Percentiles rank a stretch among this genome's conserved stretches.
phyloP scores from a whole-genome alignment of 2,113 vertebrate species.

The Nibea coibor region DNA sequence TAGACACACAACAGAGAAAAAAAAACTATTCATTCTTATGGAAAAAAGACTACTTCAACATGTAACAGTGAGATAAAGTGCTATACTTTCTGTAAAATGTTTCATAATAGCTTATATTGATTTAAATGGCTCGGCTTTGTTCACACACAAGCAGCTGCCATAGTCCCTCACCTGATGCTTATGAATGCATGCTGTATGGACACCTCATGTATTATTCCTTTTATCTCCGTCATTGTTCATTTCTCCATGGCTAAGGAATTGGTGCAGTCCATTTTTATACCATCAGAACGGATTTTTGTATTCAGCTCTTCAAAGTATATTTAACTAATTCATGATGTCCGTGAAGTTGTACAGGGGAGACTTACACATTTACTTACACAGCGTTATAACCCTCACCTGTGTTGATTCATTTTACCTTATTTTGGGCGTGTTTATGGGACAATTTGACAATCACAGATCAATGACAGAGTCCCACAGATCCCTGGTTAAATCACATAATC shows the following conservation, averaged over 20 bases:
- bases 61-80: conserved; percentile 73
- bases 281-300: conserved; percentile 53
- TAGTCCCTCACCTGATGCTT: conserved; percentile 67
- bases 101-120: conserved; percentile 87
- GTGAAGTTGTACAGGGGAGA: conserved; percentile 26
- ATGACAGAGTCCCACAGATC: conserved; percentile 39
- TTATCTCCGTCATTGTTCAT: conserved; percentile 47
- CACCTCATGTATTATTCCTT: conserved; percentile 64
- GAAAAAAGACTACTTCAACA: conserved; percentile 62
- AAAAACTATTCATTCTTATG: conserved; percentile 20
- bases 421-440: conserved; percentile 32
- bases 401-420: conserved; percentile 1
- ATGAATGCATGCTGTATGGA: conserved; percentile 64
- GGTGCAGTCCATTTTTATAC: conserved; percentile 57
- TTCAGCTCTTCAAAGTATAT: conserved; percentile 36
- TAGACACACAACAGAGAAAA: conserved; percentile 34
- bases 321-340: conserved; percentile 20
- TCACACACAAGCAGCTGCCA: conserved; percentile 61
- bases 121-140: conserved; percentile 86
- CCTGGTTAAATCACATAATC: conserved; percentile 7
- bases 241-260: conserved; percentile 53
- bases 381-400: conserved; percentile 12
- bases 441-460: conserved; percentile 76
- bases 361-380: conserved; percentile 26
- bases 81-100: conserved; percentile 75